Conservation (phyloP, 2,888 invertebrate species). For the Acrobasis consociella region DNA sequence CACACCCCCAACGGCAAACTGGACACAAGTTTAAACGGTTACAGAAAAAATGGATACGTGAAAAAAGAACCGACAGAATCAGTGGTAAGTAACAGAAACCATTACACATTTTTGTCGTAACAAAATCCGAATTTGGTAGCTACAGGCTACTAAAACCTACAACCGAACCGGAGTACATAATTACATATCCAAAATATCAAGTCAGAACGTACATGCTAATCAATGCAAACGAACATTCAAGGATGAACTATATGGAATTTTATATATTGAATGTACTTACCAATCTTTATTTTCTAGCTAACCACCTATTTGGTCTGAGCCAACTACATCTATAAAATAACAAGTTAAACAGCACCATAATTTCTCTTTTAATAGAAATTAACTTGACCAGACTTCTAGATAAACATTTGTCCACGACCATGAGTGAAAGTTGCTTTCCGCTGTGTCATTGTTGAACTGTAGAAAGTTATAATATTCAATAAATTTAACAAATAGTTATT, state of each 20-base stretch:
- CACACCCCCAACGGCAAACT: slow-evolving; percentile 60
- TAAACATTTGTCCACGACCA: slow-evolving; percentile 29
- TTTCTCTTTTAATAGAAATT: slow-evolving; percentile 23
- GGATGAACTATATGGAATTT: not conserved
- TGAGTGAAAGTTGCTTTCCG: slow-evolving; percentile 42
- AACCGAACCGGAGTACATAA: not conserved
- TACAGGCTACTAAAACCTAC: too few relatives aligned
- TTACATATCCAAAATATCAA: too few relatives aligned
- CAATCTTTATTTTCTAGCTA: too few relatives aligned
- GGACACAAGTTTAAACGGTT: slow-evolving; percentile 63
- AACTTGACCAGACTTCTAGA: slow-evolving; percentile 20
- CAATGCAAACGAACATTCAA: not conserved
- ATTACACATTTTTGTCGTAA: slow-evolving; percentile 8
- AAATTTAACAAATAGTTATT: too few relatives aligned
- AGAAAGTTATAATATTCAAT: slow-evolving; percentile 8
- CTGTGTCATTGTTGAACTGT: slow-evolving; percentile 22
- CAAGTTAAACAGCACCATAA: too few relatives aligned
- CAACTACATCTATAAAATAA: too few relatives aligned
- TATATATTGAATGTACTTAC: too few relatives aligned
- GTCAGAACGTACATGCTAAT: not conserved
- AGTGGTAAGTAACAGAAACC: slow-evolving; percentile 52
- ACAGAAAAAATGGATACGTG: slow-evolving; percentile 68
- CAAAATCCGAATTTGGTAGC: too few relatives aligned
- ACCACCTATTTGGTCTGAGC: too few relatives aligned
- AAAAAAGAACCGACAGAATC: slow-evolving; percentile 55